phyloP scores from a whole-genome alignment of 2,113 vertebrate genomes.

The Prunella himalayana region DNA sequence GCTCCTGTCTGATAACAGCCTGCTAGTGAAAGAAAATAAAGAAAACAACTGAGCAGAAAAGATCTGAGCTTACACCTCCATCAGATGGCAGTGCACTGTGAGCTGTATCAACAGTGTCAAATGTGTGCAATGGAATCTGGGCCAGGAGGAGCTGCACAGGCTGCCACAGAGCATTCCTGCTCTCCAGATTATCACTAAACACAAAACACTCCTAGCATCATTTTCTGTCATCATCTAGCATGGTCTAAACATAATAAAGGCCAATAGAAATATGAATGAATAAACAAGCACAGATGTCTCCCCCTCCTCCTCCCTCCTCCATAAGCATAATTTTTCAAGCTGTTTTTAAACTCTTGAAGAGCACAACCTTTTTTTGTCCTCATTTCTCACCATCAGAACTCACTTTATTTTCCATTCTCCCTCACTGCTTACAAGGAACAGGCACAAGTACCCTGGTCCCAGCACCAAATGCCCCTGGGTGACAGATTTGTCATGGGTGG shows the following conservation, averaged over 20 bases:
- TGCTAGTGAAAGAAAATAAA: background rate
- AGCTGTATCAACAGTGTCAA: background rate
- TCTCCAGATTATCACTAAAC: background rate
- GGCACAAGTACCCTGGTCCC: background rate
- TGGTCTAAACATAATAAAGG: background rate
- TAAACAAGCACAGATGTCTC: background rate
- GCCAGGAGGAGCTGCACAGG: background rate
- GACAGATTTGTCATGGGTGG: background rate
- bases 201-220: background rate
- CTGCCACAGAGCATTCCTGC: background rate
- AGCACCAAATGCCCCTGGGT: background rate
- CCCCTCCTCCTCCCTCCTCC: background rate
- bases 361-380: background rate
- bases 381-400: background rate
- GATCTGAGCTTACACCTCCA: background rate
- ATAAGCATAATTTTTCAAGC: background rate
- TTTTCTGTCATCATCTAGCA: background rate
- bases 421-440: background rate
- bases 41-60: background rate
- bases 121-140: background rate
- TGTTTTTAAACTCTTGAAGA: background rate
- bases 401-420: background rate
- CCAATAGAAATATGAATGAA: constrained; percentile 8
- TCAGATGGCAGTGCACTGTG: background rate
- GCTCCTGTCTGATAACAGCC: background rate